Conservation (phyloP, 1,140 invertebrate genomes). For the Diorhabda carinulata region DNA sequence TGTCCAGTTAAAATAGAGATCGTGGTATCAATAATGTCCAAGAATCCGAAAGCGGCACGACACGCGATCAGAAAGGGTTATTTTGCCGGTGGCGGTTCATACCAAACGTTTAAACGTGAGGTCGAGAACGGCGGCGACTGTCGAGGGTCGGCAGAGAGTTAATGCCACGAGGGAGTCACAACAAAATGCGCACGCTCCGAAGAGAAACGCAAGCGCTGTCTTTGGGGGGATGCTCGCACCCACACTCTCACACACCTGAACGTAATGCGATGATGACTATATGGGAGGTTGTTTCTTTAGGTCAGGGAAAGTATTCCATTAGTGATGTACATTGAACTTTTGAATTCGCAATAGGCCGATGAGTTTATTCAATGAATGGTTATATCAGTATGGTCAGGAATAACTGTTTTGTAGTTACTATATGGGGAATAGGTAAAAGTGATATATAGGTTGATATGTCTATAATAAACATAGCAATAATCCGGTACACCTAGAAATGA, state of each 20-base stretch:
- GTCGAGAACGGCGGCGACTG: constrained; percentile 43
- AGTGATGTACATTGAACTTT: no score
- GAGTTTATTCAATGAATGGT: no score
- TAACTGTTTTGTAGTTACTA: no score
- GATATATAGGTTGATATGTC: no score
- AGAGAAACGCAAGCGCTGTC: constrained; percentile 36
- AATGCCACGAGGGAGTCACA: constrained; percentile 42
- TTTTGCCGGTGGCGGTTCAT: constrained; percentile 44
- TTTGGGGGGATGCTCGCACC: constrained; percentile 31
- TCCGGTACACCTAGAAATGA: no score
- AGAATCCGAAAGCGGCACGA: constrained; percentile 5
- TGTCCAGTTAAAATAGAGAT: constrained; percentile 3
- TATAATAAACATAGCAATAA: no score
- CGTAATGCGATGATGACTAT: neutral
- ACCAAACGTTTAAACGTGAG: constrained; percentile 36
- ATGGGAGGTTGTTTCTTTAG: constrained; percentile 4
- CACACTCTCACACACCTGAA: constrained; percentile 36
- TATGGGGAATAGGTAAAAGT: no score
- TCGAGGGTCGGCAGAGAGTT: constrained; percentile 40
- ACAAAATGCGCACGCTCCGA: constrained; percentile 29
- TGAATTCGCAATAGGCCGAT: no score
- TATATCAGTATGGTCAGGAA: no score
- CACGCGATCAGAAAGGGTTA: constrained; percentile 30
- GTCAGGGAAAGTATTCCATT: neutral
- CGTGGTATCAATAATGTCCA: neutral